Base-by-base conservation (phyloP, 2,888 invertebrate species). In the Myathropa florea region DNA sequence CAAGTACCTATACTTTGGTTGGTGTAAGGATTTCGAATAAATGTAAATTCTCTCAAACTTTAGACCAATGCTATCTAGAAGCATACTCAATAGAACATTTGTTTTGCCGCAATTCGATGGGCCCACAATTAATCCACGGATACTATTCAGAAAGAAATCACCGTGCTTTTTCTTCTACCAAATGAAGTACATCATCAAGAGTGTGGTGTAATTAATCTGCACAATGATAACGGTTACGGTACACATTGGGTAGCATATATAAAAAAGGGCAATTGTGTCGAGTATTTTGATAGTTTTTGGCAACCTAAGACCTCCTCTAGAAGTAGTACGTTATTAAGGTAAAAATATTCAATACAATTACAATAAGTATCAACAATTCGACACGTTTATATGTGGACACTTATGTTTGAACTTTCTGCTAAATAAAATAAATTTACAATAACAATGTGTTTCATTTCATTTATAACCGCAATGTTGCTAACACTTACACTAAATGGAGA, bases 271-370 rank as follows among this genome's bases (percentile, higher is more conserved):
- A 28, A 28, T 12, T 9, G 1, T 7, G n/a, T 30, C 14, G 83
- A 89, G 55, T 92, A 92, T 88, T 92, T 90, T 88, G 91, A 92
- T 83, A 91, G 91, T 75, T 92, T n/a, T 91, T 82, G 91, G 91
- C 6, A 90, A 92, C 88, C 83, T 91, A 46, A 88, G 85, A 73
- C 91, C 91, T 4, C 90, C 90, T 0, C n/a, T 71, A 55, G 90
- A 91, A 89, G 60, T 90, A 7, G 87, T 90, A 26, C 89, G 88
- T n/a, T 91, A 91, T 72, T 76, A 88, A 24, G 83, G 85, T 53
- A 63, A 60, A 46, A 61, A 88, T 36, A 87, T 88, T 21, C 21
- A 73, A 30, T 91, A 90, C 67, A 91, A 90, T n/a, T 89, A 91
- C 88, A 63, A 84, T 46, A 79, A 82, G 65, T 88, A 88, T 88